These are phyloP conservation scores for Momotus momota DNA, from an alignment of 2,797 vertebrate species.

Conservation along the genomic window DNA sequence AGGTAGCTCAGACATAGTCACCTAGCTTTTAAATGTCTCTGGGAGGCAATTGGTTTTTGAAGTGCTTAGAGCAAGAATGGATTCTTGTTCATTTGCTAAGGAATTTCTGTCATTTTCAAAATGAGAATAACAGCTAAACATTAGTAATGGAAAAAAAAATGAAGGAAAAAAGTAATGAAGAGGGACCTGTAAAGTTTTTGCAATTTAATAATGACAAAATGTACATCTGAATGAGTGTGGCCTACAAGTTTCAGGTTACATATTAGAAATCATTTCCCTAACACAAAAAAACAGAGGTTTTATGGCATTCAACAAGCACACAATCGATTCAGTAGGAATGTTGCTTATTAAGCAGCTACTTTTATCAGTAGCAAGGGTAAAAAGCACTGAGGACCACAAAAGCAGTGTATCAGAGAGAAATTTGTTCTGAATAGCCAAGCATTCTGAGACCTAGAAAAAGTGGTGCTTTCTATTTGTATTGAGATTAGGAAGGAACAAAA, in stretches of 20 bases:
- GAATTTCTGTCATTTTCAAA: background rate
- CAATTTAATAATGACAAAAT: background rate
- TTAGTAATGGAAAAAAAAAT: background rate
- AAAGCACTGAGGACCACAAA: background rate
- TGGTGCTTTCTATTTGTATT: background rate
- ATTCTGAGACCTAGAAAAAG: background rate
- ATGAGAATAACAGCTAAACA: background rate
- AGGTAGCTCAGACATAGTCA: background rate
- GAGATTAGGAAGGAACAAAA: background rate
- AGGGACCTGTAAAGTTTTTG: background rate
- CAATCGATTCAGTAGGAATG: background rate
- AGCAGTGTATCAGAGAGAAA: background rate
- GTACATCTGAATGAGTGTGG: background rate
- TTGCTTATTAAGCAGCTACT: background rate
- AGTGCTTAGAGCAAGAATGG: background rate
- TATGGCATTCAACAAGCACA: background rate
- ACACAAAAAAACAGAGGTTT: background rate
- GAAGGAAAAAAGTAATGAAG: background rate
- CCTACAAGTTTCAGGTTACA: background rate
- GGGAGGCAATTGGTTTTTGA: background rate
- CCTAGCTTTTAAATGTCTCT: background rate
- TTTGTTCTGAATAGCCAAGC: background rate
- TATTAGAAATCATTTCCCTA: background rate
- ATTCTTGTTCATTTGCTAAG: background rate
- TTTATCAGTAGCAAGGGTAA: background rate